These are phyloP conservation scores for Chrysotoxum bicinctum DNA, from an alignment of 2,888 invertebrate genomes.

Conservation along the genomic window DNA sequence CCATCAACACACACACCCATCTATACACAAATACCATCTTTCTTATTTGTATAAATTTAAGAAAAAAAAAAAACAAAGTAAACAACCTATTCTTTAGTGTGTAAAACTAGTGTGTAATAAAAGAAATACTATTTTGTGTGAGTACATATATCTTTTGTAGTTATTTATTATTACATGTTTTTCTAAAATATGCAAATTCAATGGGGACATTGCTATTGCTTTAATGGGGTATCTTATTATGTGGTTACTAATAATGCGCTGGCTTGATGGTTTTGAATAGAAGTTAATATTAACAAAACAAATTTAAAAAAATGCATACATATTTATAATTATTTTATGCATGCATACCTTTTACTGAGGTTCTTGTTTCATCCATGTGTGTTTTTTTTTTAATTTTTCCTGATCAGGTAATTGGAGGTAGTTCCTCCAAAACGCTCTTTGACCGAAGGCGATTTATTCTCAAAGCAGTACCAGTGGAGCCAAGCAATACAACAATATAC, in stretches of 20 bases:
- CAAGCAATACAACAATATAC: slow-evolving; percentile 79
- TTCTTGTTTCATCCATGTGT: slow-evolving; percentile 57
- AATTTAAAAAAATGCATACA: not conserved
- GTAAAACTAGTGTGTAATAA: slow-evolving; percentile 46
- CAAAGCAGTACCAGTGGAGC: slow-evolving; percentile 79
- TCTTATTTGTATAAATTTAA: slow-evolving; percentile 47
- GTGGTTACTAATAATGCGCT: slow-evolving; percentile 57
- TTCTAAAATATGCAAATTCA: slow-evolving; percentile 7
- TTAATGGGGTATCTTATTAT: slow-evolving; percentile 30
- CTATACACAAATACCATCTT: slow-evolving; percentile 50
- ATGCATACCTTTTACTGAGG: slow-evolving; percentile 53
- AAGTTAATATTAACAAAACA: slow-evolving; percentile 72
- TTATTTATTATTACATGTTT: slow-evolving; percentile 15
- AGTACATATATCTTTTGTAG: slow-evolving; percentile 51
- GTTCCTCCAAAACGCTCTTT: slow-evolving; percentile 54
- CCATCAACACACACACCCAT: slow-evolving; percentile 55
- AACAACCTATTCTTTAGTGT: slow-evolving; percentile 30
- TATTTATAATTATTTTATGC: slow-evolving; percentile 26
- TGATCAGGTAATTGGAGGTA: slow-evolving; percentile 51
- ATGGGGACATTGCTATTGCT: slow-evolving; percentile 28
- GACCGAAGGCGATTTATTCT: slow-evolving; percentile 80
- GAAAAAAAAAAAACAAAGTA: slow-evolving; percentile 18
- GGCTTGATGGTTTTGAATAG: slow-evolving; percentile 57
- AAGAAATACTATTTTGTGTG: slow-evolving; percentile 60
- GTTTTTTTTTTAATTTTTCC: slow-evolving; percentile 22